Evolutionary conservation across 2,113 vertebrate genomes (phyloP), one percentile per base, ranked within the genome.

Genomic region (Neoarius graeffei): DNA sequence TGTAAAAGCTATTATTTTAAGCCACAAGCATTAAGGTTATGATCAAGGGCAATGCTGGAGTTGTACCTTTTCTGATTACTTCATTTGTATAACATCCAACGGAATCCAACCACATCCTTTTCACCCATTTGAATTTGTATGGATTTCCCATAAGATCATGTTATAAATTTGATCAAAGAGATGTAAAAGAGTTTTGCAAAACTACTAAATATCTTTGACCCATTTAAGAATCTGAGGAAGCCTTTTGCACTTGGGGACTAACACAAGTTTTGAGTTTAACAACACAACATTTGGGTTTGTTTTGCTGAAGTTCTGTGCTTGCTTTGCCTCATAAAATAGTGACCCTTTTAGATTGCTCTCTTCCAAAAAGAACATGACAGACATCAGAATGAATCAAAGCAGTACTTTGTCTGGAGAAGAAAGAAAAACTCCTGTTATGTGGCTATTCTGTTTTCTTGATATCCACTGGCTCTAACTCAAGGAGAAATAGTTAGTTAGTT

Each of bases 391-490:
- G 60, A 86, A 86, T 56, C 50, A 80, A 80, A 85, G 64, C 85
- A 67, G n/a, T 54, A 59, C 62, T 54, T 50, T n/a, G n/a, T 80
- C n/a, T 42, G 27, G 30, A 71, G 60, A 11, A 80, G 9, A 60
- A 86, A 64, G 35, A 42, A 67, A 67, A 86, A 62, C 48, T 64
- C 17, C 48, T 56, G 60, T n/a, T 80, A 8, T 50, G 8, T 76
- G 57, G 50, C 71, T 77, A 76, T 85, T 76, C 54, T 76, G 54
- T 86, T 57, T 66, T 54, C 56, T 85, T 54, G 67, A 71, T 84
- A 94, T 88, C 91, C 90, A 88, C 14, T 17, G 15, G 2, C 27
- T 71, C 67, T 35, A 7, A 27, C 11, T 35, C 14, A 71, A 10
- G 64, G 64, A n/a, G 9, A 66, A 66, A 66, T n/a, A 7, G 1